These are phyloP conservation scores for Aphaenogaster floridana DNA, from an alignment of 1,140 invertebrate species.

Conservation along the genomic window DNA sequence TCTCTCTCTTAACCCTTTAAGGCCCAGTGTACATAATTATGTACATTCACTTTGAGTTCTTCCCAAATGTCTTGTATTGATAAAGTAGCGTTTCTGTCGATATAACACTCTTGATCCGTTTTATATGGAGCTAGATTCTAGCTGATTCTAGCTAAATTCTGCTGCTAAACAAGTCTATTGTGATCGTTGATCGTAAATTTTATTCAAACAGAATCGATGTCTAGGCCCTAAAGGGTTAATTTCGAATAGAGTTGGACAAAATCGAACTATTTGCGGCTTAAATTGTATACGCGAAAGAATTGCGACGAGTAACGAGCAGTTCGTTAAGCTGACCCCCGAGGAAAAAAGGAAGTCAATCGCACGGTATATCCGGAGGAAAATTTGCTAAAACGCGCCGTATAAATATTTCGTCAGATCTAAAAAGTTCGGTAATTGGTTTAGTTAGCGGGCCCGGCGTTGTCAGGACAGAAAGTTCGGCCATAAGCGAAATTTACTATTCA, in stretches of 20 bases:
- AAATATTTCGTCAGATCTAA: constrained; percentile 53
- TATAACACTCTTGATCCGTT: no score
- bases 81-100: no score
- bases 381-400: constrained; percentile 4
- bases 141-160: no score
- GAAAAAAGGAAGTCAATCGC: neutral
- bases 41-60: no score
- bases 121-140: no score
- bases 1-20: neutral
- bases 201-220: no score
- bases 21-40: no score
- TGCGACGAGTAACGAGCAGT: neutral
- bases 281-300: neutral
- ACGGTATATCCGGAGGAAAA: neutral
- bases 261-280: neutral
- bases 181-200: no score
- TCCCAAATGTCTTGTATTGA: no score
- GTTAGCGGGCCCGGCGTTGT: constrained; percentile 63
- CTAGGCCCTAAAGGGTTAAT: neutral
- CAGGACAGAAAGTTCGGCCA: constrained; percentile 69
- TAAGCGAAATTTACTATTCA: constrained; percentile 77
- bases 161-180: no score
- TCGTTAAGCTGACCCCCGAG: neutral
- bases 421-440: constrained; percentile 70
- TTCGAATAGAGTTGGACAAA: neutral